Evolutionary conservation across 2,113 vertebrate species (phyloP).

Genomic region (Chauna torquata): DNA sequence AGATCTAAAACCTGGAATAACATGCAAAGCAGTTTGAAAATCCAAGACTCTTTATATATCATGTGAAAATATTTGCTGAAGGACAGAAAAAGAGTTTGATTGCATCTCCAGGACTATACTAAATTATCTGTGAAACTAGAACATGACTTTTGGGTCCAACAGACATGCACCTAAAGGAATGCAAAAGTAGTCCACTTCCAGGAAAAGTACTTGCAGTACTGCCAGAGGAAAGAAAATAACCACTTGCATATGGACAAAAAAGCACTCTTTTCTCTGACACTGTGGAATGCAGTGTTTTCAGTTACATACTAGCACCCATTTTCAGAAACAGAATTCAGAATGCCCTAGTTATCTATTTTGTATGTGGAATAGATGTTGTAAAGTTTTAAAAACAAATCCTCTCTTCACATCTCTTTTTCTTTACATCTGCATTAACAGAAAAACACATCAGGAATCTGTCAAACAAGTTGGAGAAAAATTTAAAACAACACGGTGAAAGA

Average conservation of each 20-base stretch:
- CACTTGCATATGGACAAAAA: neutral
- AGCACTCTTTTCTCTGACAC: neutral
- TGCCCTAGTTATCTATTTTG: too few species aligned
- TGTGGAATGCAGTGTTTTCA: neutral
- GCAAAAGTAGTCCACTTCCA: neutral
- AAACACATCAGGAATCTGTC: neutral
- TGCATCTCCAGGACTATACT: neutral
- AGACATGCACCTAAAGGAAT: accelerated
- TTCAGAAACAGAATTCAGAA: neutral
- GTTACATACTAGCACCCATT: neutral
- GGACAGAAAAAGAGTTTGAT: neutral
- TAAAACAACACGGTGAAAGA: neutral
- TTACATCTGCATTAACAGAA: neutral
- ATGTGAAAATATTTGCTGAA: conserved; percentile 2
- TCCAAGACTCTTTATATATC: neutral
- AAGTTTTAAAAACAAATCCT: neutral
- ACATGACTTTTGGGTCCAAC: neutral
- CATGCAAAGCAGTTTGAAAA: neutral
- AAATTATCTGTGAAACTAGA: neutral
- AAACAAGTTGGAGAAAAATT: neutral
- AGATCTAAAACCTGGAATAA: neutral
- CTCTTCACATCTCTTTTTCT: neutral
- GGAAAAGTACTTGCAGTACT: neutral
- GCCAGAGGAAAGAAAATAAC: neutral
- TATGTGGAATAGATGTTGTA: neutral